phyloP scores from a whole-genome alignment of 2,797 vertebrate genomes.

The Microctenopoma steveboyesi region DNA sequence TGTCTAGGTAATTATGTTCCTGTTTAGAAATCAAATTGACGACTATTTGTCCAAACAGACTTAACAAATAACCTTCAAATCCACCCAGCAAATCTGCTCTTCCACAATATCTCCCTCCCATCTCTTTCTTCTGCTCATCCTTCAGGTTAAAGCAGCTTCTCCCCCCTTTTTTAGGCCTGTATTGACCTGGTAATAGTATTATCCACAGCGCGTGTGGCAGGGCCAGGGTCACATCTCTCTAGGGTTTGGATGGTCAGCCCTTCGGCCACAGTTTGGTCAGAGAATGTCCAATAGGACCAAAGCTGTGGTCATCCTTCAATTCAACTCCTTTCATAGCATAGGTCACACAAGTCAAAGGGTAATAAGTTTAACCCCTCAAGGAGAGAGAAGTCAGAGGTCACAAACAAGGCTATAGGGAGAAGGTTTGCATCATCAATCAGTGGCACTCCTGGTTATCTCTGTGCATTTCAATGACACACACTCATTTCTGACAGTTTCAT shows the following conservation, averaged over 20 bases:
- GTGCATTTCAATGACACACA: slow-evolving; percentile 69
- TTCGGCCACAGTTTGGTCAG: slow-evolving; percentile 82
- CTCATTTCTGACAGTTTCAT: slow-evolving; percentile 64
- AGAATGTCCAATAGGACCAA: slow-evolving; percentile 84
- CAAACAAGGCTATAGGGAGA: slow-evolving; percentile 86
- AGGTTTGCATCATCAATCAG: slow-evolving; percentile 83
- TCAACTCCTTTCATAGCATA: slow-evolving; percentile 88
- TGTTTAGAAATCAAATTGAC: slow-evolving; percentile 46
- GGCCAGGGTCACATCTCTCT: slow-evolving; percentile 80
- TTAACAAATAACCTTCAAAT: slow-evolving; percentile 48
- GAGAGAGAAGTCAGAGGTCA: slow-evolving; percentile 87
- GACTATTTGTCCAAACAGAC: slow-evolving; percentile 51
- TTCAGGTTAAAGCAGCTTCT: slow-evolving; percentile 47
- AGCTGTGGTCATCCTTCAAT: slow-evolving; percentile 91
- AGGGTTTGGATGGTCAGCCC: slow-evolving; percentile 76
- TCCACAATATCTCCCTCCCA: slow-evolving; percentile 40
- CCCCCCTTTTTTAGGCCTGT: slow-evolving; percentile 52
- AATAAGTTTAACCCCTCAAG: slow-evolving; percentile 92
- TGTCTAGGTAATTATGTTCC: slow-evolving; percentile 17
- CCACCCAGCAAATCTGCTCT: slow-evolving; percentile 48
- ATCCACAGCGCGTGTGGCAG: slow-evolving; percentile 79
- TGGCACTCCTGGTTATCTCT: slow-evolving; percentile 72
- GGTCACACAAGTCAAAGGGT: slow-evolving; percentile 91
- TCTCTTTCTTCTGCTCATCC: slow-evolving; percentile 53
- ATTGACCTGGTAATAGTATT: slow-evolving; percentile 83